Evolutionary conservation across 2,797 vertebrate genomes (phyloP).

Genomic region (Salarias fasciatus): DNA sequence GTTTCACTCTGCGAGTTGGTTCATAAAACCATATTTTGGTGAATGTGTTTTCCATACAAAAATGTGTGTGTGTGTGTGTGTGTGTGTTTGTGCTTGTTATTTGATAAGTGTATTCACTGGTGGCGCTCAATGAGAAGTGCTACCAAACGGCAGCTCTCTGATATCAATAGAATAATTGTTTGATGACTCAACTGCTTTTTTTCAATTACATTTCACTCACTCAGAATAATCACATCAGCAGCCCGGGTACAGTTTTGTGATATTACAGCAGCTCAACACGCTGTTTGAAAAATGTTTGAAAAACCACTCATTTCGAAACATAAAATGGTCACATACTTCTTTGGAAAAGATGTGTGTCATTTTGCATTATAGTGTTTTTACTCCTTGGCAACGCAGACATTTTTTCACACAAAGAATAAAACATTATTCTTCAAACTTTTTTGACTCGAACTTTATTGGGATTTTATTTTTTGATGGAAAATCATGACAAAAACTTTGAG

Average conservation of each 20-base stretch:
- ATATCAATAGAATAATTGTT: constrained; percentile 37
- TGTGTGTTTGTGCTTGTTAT: constrained; percentile 29
- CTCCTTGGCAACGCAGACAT: too few species aligned
- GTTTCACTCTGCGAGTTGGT: constrained; percentile 26
- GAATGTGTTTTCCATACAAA: constrained; percentile 24
- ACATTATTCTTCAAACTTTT: too few species aligned
- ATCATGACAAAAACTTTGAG: too few species aligned
- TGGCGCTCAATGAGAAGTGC: constrained; percentile 28
- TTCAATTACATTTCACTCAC: constrained; percentile 27
- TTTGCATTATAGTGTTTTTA: too few species aligned
- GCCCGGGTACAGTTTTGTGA: neutral
- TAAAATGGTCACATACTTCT: too few species aligned
- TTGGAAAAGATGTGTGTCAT: too few species aligned
- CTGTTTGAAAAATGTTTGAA: constrained; percentile 1
- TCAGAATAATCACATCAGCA: constrained; percentile 29
- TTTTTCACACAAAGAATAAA: too few species aligned
- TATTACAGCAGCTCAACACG: constrained; percentile 17
- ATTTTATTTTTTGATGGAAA: too few species aligned
- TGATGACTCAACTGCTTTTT: constrained; percentile 33
- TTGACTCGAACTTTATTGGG: too few species aligned
- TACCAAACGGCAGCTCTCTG: constrained; percentile 28
- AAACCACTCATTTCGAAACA: too few species aligned
- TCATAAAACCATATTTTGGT: constrained; percentile 22
- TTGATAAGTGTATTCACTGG: constrained; percentile 22
- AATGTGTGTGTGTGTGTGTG: constrained; percentile 31